Evolutionary conservation across 2,113 vertebrate species (phyloP), one percentile per base, ranked within the genome.

Genomic region (Ramphastos sulfuratus): DNA sequence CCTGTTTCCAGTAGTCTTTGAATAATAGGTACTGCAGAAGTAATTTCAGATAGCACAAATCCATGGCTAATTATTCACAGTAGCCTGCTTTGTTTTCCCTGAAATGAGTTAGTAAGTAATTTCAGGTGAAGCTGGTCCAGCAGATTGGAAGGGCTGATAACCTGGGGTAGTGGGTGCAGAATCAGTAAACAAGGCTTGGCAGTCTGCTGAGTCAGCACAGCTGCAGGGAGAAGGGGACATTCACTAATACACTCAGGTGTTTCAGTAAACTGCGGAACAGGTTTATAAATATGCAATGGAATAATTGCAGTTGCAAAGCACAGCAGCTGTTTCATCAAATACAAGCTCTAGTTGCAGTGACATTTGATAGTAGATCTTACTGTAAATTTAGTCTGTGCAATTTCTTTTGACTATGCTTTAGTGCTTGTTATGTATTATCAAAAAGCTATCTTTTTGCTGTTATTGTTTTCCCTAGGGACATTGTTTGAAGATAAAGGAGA

Each of bases 401-500:
- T 82, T 88, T 31, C 21, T 59, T 75, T 50, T 27, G 15, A 10
- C 60, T 87, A 13, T 70, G 35, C 33, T 79, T 72, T 39, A 59
- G 17, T 35, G 31, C 65, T 86, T 79, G 54, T 74, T 82, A 23
- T 6, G 6, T 52, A 33, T 71, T 82, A 55, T 52, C 37, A 16
- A 54, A 85, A 84, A 55, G 9, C 59, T 44, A 6, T 69, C 27
- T 73, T 88, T 87, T 46, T 86, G 25, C 48, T 92, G 44, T 46
- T 79, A 1, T 91, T 75, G 35, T 92, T 94, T 86, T 96, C 93
- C 60, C 24, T 95, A 99, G 99, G 99, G 66, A 98, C 98, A 61
- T 93, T 99, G 92, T 99, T 99, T 96, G 99, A 99, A 85, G 99
- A 99, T 96, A 99, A 99, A 97, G 98, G 98, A 95, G 99, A 99